Base-by-base conservation (phyloP, 23 tunicate genomes). In the Phallusia fumigata region DNA sequence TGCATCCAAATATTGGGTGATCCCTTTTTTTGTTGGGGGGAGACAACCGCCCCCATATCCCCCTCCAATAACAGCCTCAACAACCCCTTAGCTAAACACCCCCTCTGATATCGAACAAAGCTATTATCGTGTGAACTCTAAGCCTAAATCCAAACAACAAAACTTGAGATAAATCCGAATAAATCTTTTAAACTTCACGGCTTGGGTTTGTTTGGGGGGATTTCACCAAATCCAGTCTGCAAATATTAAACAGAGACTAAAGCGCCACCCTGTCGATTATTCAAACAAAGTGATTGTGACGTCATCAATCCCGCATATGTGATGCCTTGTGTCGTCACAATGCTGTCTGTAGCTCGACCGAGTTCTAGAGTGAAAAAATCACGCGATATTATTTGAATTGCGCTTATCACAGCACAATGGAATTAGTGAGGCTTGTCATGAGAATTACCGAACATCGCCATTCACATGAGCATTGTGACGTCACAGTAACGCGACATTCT, bases 381-480 rank as follows among this genome's bases (percentile, higher is more conserved):
- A 24, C 69, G 69, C 69, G 5, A 58, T 21, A 1, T 22, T 58
- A 58, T 58, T 58, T 58, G 69, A 21, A 22, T 21, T 58, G 69
- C 69, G 11, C 69, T 58, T 58, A 58, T 22, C 47, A 58, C 26
- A 6, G 8, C 69, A 58, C 69, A 58, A 58, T 58, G 69, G 69
- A 58, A 58, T 58, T 58, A 24, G 26, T 13, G 28, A 22, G 28
- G 26, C 69, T 6, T 24, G 69, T 58, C 69, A 58, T 58, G 69
- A 58, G 69, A 58, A 58, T 58, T 58, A 58, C 69, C 69, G 69
- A 58, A 58, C 69, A 24, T 21, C 28, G 69, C 69, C 69, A 58
- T 58, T 58, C 69, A 58, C 69, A 58, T 58, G 69, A 58, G 69
- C 26, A 58, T 24, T 58, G 69, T 58, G 69, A 58, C 16, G 28